Percentiles rank a stretch among this genome's conserved stretches.
phyloP scores from a whole-genome alignment of 2,797 vertebrate genomes.

The Sebastes minor region DNA sequence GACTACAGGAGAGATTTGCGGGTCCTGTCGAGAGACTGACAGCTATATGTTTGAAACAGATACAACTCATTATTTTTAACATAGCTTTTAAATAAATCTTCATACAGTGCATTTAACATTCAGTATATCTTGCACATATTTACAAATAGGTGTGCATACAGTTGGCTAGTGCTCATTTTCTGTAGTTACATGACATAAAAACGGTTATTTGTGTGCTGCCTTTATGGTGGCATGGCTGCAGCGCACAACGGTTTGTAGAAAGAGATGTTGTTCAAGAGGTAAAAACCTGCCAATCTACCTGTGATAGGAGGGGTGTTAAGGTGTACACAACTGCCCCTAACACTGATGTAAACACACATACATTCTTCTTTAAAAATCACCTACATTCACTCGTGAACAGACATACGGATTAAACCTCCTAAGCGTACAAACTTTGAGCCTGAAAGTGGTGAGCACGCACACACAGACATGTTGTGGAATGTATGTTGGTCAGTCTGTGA shows the following conservation, averaged over 20 bases:
- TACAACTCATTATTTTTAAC: conserved; percentile 62
- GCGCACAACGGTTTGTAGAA: conserved; percentile 58
- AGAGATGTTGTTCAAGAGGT: conserved; percentile 61
- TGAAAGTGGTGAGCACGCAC: conserved; percentile 49
- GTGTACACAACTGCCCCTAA: conserved; percentile 59
- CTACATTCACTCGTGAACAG: conserved; percentile 54
- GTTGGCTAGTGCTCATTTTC: conserved; percentile 71
- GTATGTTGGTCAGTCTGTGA: conserved; percentile 61
- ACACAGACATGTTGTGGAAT: conserved; percentile 68
- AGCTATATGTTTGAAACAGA: conserved; percentile 42
- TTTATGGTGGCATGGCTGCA: conserved; percentile 41
- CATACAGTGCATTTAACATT: conserved; percentile 74
- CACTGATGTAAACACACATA: conserved; percentile 60
- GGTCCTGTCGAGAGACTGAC: conserved; percentile 34
- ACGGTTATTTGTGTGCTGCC: conserved; percentile 54
- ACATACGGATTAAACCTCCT: conserved; percentile 43
- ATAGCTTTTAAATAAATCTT: conserved; percentile 65
- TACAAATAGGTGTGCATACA: conserved; percentile 78
- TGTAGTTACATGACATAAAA: conserved; percentile 58
- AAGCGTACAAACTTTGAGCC: conserved; percentile 61
- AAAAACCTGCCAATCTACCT: conserved; percentile 59
- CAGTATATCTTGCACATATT: conserved; percentile 75
- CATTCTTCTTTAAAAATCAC: conserved; percentile 66
- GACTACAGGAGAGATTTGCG: conserved; percentile 36
- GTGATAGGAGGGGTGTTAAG: conserved; percentile 60